Percentiles rank a stretch among this genome's conserved stretches.
phyloP scores from a whole-genome alignment of 2,797 vertebrate genomes.

The Paramormyrops hopkinsi region DNA sequence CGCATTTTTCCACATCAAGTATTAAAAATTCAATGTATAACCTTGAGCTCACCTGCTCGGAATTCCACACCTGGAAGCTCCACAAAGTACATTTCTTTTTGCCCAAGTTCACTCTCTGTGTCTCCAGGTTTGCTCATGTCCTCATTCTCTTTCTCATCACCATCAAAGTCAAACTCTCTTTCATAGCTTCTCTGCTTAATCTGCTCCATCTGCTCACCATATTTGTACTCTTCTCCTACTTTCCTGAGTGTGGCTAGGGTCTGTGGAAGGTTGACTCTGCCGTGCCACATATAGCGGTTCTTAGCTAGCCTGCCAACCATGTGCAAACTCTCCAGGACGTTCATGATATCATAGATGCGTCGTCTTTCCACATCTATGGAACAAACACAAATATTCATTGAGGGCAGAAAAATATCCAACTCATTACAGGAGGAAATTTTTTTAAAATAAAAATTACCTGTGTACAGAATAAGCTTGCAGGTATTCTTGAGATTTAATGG shows the following conservation, averaged over 20 bases:
- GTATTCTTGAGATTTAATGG: not conserved
- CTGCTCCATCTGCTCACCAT: constrained; percentile 78
- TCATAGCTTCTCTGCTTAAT: constrained; percentile 72
- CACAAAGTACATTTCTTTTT: constrained; percentile 75
- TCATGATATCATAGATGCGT: constrained; percentile 95
- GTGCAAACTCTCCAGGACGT: constrained; percentile 90
- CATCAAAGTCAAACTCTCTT: constrained; percentile 58
- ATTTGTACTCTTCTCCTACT: constrained; percentile 76
- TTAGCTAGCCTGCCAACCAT: constrained; percentile 96
- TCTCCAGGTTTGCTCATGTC: constrained; percentile 36
- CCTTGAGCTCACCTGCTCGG: constrained; percentile 70
- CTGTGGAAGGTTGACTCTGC: constrained; percentile 73
- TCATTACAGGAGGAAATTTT: not conserved
- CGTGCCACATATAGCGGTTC: constrained; percentile 89
- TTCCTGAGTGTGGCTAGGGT: constrained; percentile 75
- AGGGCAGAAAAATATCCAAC: not conserved
- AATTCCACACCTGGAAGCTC: constrained; percentile 86
- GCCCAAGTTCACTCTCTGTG: constrained; percentile 52
- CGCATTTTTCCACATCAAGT: not conserved
- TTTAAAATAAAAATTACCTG: not conserved
- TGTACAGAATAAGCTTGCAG: not conserved
- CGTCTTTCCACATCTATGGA: constrained; percentile 79
- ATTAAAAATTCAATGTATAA: not conserved
- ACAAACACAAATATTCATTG: not conserved
- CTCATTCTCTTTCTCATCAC: constrained; percentile 67